Evolutionary conservation across 2,113 vertebrate genomes (phyloP).

Genomic region (Zosterops japonicus): DNA sequence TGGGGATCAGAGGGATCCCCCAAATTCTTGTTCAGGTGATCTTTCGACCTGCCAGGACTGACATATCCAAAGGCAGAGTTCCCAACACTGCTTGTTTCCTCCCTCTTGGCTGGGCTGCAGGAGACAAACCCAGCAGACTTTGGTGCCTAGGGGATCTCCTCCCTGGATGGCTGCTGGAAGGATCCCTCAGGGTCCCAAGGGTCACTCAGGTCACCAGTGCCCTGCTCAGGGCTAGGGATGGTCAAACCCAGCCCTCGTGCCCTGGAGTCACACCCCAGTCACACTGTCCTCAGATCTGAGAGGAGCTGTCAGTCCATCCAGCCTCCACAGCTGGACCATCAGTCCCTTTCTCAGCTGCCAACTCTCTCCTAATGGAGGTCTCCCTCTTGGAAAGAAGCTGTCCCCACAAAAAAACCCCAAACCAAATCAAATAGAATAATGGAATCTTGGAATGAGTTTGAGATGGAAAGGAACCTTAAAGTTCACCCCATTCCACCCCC

Average conservation of each 20-base stretch:
- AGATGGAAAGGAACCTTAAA: background rate
- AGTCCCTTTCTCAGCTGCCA: background rate
- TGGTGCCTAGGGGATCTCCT: background rate
- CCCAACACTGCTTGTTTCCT: background rate
- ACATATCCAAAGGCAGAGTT: background rate
- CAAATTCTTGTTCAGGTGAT: background rate
- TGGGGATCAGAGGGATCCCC: background rate
- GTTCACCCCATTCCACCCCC: background rate
- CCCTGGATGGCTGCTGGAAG: background rate
- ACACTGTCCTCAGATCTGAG: background rate
- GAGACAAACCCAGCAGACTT: background rate
- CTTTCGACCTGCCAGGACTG: background rate
- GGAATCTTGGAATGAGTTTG: background rate
- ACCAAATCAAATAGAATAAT: background rate
- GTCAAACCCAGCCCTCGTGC: rapidly evolving
- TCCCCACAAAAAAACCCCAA: background rate
- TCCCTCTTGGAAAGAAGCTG: background rate
- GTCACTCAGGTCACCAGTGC: background rate
- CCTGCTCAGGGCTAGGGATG: background rate
- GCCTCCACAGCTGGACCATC: background rate
- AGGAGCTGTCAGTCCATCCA: rapidly evolving
- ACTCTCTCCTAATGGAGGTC: background rate
- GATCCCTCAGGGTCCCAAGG: too few relatives aligned
- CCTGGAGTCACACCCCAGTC: background rate
- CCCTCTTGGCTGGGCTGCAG: background rate